A percentile compares a stretch with the other conserved stretches of the same genome.
Conservation (phyloP, 30 jellyfish, hydroid and myxozoan species). For the Aurelia sp. region DNA sequence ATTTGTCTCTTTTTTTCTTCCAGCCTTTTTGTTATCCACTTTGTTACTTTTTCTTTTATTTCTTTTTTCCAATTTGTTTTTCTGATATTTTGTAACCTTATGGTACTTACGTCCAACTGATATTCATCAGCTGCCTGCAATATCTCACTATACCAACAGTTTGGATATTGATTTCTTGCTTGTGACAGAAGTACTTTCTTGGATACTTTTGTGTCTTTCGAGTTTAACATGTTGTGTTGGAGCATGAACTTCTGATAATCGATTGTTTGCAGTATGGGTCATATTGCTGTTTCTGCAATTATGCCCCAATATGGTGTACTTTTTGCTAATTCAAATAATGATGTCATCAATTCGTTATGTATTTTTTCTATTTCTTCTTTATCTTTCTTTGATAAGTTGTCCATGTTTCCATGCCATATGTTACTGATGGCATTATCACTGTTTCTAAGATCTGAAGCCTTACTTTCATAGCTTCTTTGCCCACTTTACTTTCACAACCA, state of each 20-base stretch:
- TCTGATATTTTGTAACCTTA: neutral
- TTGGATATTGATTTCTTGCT: too few relatives aligned
- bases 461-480: too few relatives aligned
- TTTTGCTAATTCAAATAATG: too few relatives aligned
- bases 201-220: neutral
- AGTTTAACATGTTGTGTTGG: slow-evolving; percentile 1
- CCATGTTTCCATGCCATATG: too few relatives aligned
- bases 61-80: neutral
- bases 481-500: too few relatives aligned
- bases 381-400: too few relatives aligned
- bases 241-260: slow-evolving; percentile 4
- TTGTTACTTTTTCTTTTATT: neutral
- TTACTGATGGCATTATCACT: too few relatives aligned
- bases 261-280: neutral
- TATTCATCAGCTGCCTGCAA: neutral
- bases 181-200: too few relatives aligned
- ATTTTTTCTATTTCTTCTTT: too few relatives aligned
- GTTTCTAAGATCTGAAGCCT: too few relatives aligned
- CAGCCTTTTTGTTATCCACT: neutral
- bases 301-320: slow-evolving; percentile 12
- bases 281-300: neutral
- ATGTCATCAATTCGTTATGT: too few relatives aligned
- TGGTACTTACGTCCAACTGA: neutral
- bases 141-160: neutral
- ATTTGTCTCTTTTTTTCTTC: neutral